Percentiles rank a stretch among this genome's conserved stretches.
phyloP scores from a whole-genome alignment of 2,797 vertebrate species.

The Enteromius anoplus region DNA sequence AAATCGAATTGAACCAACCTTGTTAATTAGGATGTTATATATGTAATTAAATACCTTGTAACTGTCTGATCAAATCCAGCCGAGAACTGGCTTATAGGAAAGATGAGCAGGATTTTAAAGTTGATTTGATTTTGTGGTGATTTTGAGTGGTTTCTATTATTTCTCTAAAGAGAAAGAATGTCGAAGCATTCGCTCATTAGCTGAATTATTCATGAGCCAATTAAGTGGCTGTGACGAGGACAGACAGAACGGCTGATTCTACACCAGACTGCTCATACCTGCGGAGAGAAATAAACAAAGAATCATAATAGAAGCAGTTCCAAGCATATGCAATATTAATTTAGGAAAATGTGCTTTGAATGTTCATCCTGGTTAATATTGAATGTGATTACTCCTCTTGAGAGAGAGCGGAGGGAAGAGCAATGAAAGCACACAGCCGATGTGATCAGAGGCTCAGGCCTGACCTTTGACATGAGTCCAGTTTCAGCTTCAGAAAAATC shows the following conservation, averaged over 20 bases:
- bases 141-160: not conserved
- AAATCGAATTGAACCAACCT: not conserved
- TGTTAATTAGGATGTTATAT: not conserved
- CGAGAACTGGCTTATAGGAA: not conserved
- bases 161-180: not conserved
- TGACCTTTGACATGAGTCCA: not conserved
- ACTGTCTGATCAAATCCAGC: no score
- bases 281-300: constrained; percentile 51
- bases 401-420: constrained; percentile 68
- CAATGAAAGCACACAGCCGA: not conserved
- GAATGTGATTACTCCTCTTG: constrained; percentile 76
- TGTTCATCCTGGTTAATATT: constrained; percentile 78
- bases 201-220: constrained; percentile 47
- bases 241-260: constrained; percentile 3
- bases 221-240: constrained; percentile 22
- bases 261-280: constrained; percentile 38
- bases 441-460: not conserved
- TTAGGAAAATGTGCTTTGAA: constrained; percentile 76
- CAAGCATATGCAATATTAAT: constrained; percentile 77
- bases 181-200: not conserved
- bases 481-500: not conserved
- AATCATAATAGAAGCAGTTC: constrained; percentile 69
- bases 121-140: not conserved
- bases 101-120: not conserved
- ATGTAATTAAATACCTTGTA: no score